Evolutionary conservation across 2,888 invertebrate genomes (phyloP).

Genomic region (Leptopilina drosophilae): DNA sequence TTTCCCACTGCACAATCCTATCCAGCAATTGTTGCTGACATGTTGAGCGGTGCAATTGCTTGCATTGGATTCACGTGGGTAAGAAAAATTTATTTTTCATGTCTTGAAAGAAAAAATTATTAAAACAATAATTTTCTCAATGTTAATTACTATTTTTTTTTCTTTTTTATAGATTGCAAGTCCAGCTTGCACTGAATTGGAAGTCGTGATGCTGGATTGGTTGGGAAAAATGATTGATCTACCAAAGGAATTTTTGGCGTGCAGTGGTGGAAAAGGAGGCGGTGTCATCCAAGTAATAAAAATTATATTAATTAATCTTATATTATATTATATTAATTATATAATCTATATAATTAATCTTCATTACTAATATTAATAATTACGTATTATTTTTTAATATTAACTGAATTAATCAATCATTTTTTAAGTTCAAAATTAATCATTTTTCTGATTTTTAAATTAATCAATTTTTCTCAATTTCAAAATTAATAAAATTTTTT

Average conservation of each 20-base stretch:
- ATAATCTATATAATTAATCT: too few relatives aligned
- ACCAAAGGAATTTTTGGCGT: slow-evolving; percentile 90
- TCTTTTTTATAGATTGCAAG: slow-evolving; percentile 85
- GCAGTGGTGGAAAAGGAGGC: slow-evolving; percentile 88
- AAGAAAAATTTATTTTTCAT: slow-evolving; percentile 67
- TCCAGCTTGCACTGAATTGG: slow-evolving; percentile 96
- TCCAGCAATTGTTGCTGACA: slow-evolving; percentile 95
- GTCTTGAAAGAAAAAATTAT: neutral
- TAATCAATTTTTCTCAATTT: too few relatives aligned
- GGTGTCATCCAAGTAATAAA: slow-evolving; percentile 85
- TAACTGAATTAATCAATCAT: too few relatives aligned
- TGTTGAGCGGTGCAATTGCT: slow-evolving; percentile 95
- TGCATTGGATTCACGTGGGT: slow-evolving; percentile 99
- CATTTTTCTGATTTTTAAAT: neutral
- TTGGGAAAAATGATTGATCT: slow-evolving; percentile 94
- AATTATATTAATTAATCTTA: too few relatives aligned
- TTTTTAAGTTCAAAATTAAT: too few relatives aligned
- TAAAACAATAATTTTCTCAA: neutral
- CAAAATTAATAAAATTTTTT: neutral
- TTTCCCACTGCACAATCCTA: slow-evolving; percentile 96
- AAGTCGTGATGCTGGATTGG: slow-evolving; percentile 97
- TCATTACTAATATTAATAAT: too few relatives aligned
- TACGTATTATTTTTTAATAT: too few relatives aligned
- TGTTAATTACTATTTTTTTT: neutral
- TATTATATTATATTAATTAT: too few relatives aligned